phyloP scores from a whole-genome alignment of 2,797 vertebrate species.

The Sebastes vulpes region DNA sequence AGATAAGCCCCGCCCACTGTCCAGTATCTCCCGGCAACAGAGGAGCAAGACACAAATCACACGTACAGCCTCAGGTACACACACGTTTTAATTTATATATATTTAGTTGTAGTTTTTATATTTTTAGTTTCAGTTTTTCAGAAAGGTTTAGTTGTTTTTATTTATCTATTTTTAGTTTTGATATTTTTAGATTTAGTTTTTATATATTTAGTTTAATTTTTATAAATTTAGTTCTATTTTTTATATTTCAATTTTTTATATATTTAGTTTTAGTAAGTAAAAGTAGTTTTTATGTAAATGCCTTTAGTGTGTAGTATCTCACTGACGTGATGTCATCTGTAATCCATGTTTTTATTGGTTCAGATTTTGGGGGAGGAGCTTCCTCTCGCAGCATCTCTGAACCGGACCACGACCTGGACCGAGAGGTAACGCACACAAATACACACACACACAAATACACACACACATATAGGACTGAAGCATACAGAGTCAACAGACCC shows the following conservation, averaged over 20 bases:
- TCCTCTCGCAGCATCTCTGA: conserved; percentile 91
- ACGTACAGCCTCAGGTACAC: conserved; percentile 92
- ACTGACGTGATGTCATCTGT: neutral
- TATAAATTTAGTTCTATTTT: no score
- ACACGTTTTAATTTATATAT: neutral
- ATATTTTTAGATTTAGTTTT: no score
- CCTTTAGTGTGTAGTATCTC: neutral
- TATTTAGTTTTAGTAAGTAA: no score
- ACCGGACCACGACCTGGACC: conserved; percentile 92
- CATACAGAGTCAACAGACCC: neutral
- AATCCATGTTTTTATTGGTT: conserved; percentile 47
- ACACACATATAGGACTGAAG: neutral
- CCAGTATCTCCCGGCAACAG: conserved; percentile 89
- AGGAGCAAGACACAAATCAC: conserved; percentile 93
- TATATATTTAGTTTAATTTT: no score
- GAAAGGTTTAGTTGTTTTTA: no score
- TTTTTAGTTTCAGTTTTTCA: no score
- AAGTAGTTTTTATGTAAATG: no score
- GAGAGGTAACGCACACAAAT: conserved; percentile 86
- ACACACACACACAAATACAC: neutral
- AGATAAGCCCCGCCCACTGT: conserved; percentile 87
- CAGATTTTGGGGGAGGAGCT: conserved; percentile 88
- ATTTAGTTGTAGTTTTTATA: no score
- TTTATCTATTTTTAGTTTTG: no score
- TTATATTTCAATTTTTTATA: no score